phyloP scores from a whole-genome alignment of 2,888 invertebrate species.

The Protula sp. region DNA sequence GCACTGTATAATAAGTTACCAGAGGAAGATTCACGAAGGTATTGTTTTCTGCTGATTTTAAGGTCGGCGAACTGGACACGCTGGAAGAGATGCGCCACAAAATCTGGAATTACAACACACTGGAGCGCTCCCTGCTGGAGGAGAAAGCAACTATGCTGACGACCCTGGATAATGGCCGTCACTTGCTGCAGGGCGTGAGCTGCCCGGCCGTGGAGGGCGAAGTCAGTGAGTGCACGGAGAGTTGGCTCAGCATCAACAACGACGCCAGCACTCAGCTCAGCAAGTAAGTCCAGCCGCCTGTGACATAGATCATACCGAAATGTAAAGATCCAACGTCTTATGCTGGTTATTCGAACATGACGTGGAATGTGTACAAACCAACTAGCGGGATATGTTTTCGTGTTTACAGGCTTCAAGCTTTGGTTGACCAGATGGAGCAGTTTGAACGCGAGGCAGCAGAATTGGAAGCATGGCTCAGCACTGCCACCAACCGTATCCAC shows the following conservation, averaged over 20 bases:
- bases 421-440: slow-evolving; percentile 40
- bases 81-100: slow-evolving; percentile 36
- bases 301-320: too few relatives aligned
- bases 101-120: slow-evolving; percentile 30
- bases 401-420: slow-evolving; percentile 43
- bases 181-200: slow-evolving; percentile 39
- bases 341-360: too few relatives aligned
- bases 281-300: slow-evolving; percentile 31
- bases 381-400: too few relatives aligned
- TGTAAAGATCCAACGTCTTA: too few relatives aligned
- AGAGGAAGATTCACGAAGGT: too few relatives aligned
- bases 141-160: slow-evolving; percentile 38
- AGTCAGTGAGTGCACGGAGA: slow-evolving; percentile 40
- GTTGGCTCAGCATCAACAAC: slow-evolving; percentile 42
- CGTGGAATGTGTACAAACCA: too few relatives aligned
- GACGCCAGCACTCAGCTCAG: slow-evolving; percentile 35
- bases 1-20: too few relatives aligned
- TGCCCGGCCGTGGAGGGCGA: slow-evolving; percentile 39
- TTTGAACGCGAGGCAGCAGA: slow-evolving; percentile 43
- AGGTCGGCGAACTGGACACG: neutral
- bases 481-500: slow-evolving; percentile 35
- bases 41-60: too few relatives aligned
- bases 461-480: slow-evolving; percentile 39
- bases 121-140: slow-evolving; percentile 37
- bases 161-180: slow-evolving; percentile 42